Evolutionary conservation across 2,797 vertebrate species (phyloP), one percentile per base, ranked within the genome.

Genomic region (Myoxocephalus aenaeus): DNA sequence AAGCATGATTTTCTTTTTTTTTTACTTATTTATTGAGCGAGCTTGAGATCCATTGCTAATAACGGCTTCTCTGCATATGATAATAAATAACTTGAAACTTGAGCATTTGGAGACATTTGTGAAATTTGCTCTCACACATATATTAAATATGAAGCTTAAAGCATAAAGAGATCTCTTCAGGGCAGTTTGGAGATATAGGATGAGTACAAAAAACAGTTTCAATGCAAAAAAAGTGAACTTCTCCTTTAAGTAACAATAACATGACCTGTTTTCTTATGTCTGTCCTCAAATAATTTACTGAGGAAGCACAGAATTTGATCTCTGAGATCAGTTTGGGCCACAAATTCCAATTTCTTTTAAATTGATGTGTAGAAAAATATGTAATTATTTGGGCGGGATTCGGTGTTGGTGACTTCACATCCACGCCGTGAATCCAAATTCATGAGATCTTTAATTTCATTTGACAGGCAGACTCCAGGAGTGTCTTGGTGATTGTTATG

Each of bases 401-500:
- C 22, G 15, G 13, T 36, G 38, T 75, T 51, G 27, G 63, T 44
- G 38, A 15, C 40, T 84, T 77, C 53, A 77, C 74, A 70, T 54
- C 65, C 46, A 48, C 13, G 29, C 62, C 81, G 66, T 59, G 71
- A 84, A 68, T 83, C 80, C 58, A 79, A 85, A 87, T 88, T 81
- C 77, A 87, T 79, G 90, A 72, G 79, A 73, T 48, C 2, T 86
- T 77, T 87, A 87, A 92, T 93, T 70, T 81, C 51, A 83, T 79
- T 84, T 92, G 92, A 93, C 90, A 88, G 90, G 72, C 85, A 75
- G 90, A 90, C 81, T 89, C 83, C 57, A 54, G 56, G 44, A 87
- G 95, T 94, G 94, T 92, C 93, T 93, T 86, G 90, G 91, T 95
- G 96, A 95, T 96, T 89, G 95, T 87, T 93, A 92, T 91, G 92